Percentiles rank a stretch among this genome's conserved stretches.
phyloP scores from a whole-genome alignment of 1,140 invertebrate genomes.

The Lordiphosa clarofinis region DNA sequence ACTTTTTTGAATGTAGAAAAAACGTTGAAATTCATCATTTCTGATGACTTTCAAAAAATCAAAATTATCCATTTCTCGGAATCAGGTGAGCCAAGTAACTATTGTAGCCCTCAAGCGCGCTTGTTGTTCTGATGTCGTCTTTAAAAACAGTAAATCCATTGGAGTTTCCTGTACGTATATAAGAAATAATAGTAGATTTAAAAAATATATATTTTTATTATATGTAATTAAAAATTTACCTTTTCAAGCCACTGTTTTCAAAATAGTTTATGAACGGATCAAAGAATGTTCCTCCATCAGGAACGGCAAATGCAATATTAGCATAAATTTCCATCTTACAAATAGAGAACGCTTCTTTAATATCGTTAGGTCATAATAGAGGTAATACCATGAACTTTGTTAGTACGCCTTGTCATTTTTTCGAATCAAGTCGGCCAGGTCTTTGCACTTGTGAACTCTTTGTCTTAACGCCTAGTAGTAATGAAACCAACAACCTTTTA shows the following conservation, averaged over 20 bases:
- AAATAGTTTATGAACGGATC: neutral
- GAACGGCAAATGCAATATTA: neutral
- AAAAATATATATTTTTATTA: neutral
- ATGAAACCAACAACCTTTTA: neutral
- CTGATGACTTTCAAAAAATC: too few relatives aligned
- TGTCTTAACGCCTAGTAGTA: neutral
- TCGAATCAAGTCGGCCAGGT: neutral
- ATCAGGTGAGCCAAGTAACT: too few relatives aligned
- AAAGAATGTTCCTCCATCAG: neutral
- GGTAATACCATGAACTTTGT: neutral
- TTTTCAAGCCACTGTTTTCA: slow-evolving; percentile 2
- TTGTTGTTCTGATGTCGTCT: too few relatives aligned
- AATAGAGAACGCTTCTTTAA: slow-evolving; percentile 1
- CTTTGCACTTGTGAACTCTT: neutral
- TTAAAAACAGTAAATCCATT: too few relatives aligned
- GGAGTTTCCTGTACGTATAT: neutral
- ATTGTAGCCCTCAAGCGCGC: too few relatives aligned
- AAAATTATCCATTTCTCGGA: too few relatives aligned
- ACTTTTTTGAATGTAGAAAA: too few relatives aligned
- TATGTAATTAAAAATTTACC: neutral
- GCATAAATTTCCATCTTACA: too few relatives aligned
- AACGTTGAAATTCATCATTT: too few relatives aligned
- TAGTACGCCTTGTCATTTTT: neutral
- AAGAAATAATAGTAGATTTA: neutral
- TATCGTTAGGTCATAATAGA: neutral